Conservation (phyloP, 2,113 vertebrate genomes). For the Hippocampus zosterae region DNA sequence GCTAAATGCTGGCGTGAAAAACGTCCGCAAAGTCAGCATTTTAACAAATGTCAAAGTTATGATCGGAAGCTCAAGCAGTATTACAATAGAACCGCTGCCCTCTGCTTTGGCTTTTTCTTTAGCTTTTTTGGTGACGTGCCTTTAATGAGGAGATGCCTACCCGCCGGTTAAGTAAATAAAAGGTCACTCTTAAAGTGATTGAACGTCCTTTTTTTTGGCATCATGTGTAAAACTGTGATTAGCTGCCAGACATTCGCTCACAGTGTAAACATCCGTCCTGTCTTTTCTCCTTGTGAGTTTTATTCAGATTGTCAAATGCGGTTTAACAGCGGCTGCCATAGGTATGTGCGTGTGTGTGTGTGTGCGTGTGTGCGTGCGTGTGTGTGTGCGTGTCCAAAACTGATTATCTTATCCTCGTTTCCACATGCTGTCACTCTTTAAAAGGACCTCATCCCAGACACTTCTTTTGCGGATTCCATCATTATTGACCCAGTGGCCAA, state of each 20-base stretch:
- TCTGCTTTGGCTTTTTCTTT: background rate
- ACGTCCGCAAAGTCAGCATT: conserved; percentile 3
- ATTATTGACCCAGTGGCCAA: background rate
- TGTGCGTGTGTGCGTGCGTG: conserved; percentile 5
- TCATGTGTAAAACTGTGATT: background rate
- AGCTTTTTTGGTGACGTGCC: background rate
- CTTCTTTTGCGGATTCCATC: background rate
- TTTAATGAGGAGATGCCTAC: background rate
- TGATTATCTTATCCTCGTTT: conserved; percentile 17
- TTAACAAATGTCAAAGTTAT: background rate
- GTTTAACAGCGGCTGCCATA: conserved; percentile 6
- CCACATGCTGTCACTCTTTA: conserved; percentile 30
- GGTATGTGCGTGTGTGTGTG: conserved; percentile 8
- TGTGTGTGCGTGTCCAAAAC: background rate
- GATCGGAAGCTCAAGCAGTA: background rate
- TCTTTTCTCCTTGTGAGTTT: conserved; percentile 1
- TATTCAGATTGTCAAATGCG: background rate
- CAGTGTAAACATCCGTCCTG: conserved; percentile 2
- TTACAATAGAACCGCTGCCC: background rate
- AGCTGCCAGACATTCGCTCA: conserved; percentile 9
- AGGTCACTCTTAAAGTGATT: background rate
- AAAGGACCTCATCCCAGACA: conserved; percentile 24
- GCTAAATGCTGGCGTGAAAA: background rate
- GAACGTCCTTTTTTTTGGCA: background rate
- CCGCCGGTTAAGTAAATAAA: background rate